Conservation (phyloP, 2,113 vertebrate species). For the Cephalophus harveyi region DNA sequence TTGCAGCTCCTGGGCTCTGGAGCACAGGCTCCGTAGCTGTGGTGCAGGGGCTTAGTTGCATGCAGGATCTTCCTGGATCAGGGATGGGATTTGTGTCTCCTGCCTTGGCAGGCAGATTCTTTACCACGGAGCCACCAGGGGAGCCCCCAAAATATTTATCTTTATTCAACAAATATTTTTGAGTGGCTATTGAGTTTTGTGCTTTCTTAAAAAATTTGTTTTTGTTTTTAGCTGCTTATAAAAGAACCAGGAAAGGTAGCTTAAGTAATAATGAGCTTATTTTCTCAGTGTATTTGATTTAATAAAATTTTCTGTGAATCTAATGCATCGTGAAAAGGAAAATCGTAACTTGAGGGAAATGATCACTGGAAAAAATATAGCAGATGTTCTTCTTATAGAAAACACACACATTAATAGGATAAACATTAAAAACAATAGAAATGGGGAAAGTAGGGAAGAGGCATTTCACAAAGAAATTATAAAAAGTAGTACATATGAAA, state of each 20-base stretch:
- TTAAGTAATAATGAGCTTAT: background rate
- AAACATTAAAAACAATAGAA: conserved; percentile 6
- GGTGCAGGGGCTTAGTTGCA: background rate
- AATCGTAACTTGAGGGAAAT: background rate
- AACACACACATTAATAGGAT: background rate
- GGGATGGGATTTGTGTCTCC: background rate
- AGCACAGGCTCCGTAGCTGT: background rate
- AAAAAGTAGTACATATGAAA: background rate
- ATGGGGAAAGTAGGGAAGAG: background rate
- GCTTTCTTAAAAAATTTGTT: background rate
- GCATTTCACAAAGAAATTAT: conserved; percentile 23
- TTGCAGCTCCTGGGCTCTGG: background rate
- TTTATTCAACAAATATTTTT: background rate
- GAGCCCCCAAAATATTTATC: background rate
- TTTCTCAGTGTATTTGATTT: background rate
- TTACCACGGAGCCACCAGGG: background rate
- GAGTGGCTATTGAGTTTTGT: background rate
- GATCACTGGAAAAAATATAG: background rate
- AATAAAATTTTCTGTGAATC: background rate
- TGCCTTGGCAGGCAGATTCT: background rate
- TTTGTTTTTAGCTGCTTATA: conserved; percentile 21
- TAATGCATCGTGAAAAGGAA: background rate
- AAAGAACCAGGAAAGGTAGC: background rate
- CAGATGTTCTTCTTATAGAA: background rate
- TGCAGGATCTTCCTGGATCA: background rate